Percentiles rank a stretch among this genome's conserved stretches.
phyloP scores from a whole-genome alignment of 2,888 invertebrate genomes.

The Oxystoma pomonae region DNA sequence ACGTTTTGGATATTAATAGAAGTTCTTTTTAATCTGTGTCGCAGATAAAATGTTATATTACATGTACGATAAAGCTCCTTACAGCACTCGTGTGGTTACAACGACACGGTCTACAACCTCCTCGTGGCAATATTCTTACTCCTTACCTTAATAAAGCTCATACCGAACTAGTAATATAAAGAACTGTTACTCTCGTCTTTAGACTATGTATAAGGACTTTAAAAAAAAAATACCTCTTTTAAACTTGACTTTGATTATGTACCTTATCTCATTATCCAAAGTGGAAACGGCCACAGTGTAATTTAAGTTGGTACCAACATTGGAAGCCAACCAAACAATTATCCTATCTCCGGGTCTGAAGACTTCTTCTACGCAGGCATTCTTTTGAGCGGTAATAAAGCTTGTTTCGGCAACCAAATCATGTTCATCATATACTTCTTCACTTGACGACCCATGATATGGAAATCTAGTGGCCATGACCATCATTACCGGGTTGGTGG shows the following conservation, averaged over 20 bases:
- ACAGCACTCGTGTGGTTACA: too few relatives aligned
- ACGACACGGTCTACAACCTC: too few relatives aligned
- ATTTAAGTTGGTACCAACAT: conserved; percentile 35
- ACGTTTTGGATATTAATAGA: too few relatives aligned
- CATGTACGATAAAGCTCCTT: too few relatives aligned
- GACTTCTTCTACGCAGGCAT: conserved; percentile 12
- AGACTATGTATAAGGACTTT: too few relatives aligned
- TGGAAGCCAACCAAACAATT: conserved; percentile 42
- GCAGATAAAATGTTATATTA: too few relatives aligned
- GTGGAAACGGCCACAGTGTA: conserved; percentile 43
- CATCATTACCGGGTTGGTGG: conserved; percentile 35
- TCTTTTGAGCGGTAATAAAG: conserved; percentile 10
- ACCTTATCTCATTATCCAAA: conserved; percentile 35
- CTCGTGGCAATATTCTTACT: too few relatives aligned
- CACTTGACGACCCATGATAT: neutral
- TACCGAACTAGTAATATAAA: too few relatives aligned
- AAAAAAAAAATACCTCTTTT: too few relatives aligned
- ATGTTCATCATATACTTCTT: conserved; percentile 20
- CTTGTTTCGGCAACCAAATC: conserved; percentile 18
- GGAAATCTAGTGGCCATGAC: conserved; percentile 34
- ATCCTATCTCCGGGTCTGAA: conserved; percentile 33
- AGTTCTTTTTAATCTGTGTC: too few relatives aligned
- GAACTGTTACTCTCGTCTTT: too few relatives aligned
- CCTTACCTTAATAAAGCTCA: too few relatives aligned
- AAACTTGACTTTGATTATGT: conserved; percentile 10